Evolutionary conservation across 2,113 vertebrate species (phyloP).

Genomic region (Scortum barcoo): DNA sequence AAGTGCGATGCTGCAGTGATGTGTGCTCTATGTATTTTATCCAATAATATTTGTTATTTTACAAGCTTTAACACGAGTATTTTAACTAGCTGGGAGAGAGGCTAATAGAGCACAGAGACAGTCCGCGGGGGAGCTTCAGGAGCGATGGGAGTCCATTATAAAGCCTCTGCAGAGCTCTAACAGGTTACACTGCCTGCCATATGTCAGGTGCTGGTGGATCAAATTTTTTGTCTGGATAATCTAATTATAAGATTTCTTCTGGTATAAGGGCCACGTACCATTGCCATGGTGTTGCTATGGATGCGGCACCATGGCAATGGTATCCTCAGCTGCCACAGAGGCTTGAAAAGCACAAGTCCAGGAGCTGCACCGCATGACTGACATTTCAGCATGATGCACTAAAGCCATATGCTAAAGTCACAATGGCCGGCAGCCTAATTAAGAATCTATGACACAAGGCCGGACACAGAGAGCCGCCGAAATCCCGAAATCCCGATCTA

Average conservation of each 20-base stretch:
- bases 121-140: slow-evolving; percentile 62
- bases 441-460: slow-evolving; percentile 56
- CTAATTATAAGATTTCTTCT: slow-evolving; percentile 77
- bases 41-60: slow-evolving; percentile 38
- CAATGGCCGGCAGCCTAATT: slow-evolving; percentile 62
- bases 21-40: slow-evolving; percentile 14
- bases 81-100: slow-evolving; percentile 43
- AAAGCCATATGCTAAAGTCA: slow-evolving; percentile 50
- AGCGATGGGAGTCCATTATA: slow-evolving; percentile 77
- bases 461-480: slow-evolving; percentile 45
- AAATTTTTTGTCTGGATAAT: slow-evolving; percentile 64
- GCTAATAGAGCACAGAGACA: slow-evolving; percentile 62
- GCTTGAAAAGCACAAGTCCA: slow-evolving; percentile 37
- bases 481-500: slow-evolving; percentile 69
- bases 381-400: slow-evolving; percentile 63
- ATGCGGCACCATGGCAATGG: slow-evolving; percentile 48
- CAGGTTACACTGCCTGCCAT: slow-evolving; percentile 74
- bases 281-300: slow-evolving; percentile 56
- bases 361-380: slow-evolving; percentile 40
- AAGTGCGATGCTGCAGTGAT: neutral
- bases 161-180: slow-evolving; percentile 69
- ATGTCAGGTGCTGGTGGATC: slow-evolving; percentile 67
- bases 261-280: slow-evolving; percentile 60
- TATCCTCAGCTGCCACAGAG: slow-evolving; percentile 46
- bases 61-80: slow-evolving; percentile 35